phyloP scores from a whole-genome alignment of 2,113 vertebrate genomes.

The Cygnus atratus region DNA sequence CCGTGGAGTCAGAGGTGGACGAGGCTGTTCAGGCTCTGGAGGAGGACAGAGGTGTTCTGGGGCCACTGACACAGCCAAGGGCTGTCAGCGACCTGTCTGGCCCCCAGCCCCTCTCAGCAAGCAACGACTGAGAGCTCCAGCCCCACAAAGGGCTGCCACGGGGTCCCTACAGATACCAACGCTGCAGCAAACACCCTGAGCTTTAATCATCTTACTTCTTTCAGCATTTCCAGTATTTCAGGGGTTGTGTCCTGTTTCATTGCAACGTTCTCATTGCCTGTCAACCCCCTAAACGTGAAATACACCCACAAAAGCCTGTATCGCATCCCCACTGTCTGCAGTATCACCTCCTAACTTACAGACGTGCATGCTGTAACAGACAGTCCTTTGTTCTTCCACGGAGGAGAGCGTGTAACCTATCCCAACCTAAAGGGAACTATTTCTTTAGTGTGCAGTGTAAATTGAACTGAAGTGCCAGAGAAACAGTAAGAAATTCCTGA shows the following conservation, averaged over 20 bases:
- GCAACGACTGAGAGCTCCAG: not conserved
- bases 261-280: rapidly evolving
- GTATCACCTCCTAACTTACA: not conserved
- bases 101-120: not conserved
- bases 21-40: rapidly evolving
- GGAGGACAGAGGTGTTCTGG: not conserved
- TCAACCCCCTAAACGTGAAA: not conserved
- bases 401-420: not conserved
- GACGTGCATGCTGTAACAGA: not conserved
- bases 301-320: not conserved
- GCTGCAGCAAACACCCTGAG: not conserved
- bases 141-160: not conserved
- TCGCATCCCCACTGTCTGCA: not conserved
- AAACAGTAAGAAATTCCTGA: conserved; percentile 24
- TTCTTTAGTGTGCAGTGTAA: not conserved
- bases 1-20: rapidly evolving
- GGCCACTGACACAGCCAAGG: not conserved
- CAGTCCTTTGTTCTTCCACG: not conserved
- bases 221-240: not conserved
- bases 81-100: not conserved
- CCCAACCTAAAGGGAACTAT: not conserved
- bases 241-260: not conserved
- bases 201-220: not conserved
- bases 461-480: not conserved
- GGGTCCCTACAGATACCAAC: not conserved